Evolutionary conservation across 2,888 invertebrate genomes (phyloP).

Genomic region (Bhutanitis thaidina): DNA sequence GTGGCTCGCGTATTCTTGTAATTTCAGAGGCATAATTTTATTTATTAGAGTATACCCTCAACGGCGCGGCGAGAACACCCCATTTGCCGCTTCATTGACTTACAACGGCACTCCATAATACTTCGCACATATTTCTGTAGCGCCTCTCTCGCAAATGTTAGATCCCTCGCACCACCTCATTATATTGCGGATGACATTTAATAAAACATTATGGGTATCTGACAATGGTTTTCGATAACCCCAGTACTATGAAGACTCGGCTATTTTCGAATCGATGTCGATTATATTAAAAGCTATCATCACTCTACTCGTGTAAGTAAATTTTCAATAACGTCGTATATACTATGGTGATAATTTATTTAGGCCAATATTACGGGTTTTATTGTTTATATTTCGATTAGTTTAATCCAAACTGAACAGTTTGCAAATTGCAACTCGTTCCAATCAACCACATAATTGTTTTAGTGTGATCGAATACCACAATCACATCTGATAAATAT

Average conservation of each 20-base stretch:
- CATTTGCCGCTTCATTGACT: constrained; percentile 80
- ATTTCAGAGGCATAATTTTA: constrained; percentile 79
- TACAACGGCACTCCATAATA: constrained; percentile 79
- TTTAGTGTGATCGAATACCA: constrained; percentile 46
- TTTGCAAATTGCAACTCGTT: constrained; percentile 57
- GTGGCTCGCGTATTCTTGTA: constrained; percentile 74
- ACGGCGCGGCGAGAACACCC: constrained; percentile 68
- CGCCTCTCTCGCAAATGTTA: constrained; percentile 63
- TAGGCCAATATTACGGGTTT: constrained; percentile 18
- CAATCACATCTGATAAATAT: constrained; percentile 43
- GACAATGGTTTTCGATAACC: constrained; percentile 67
- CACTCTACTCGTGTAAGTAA: constrained; percentile 1
- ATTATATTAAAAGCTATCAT: neutral
- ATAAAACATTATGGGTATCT: constrained; percentile 75
- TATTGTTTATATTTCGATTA: constrained; percentile 12
- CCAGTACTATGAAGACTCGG: constrained; percentile 25
- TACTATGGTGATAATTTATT: constrained; percentile 9
- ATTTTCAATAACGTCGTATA: neutral
- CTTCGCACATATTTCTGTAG: constrained; percentile 79
- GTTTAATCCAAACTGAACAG: constrained; percentile 11
- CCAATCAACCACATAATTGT: constrained; percentile 59
- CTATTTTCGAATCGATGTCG: constrained; percentile 7
- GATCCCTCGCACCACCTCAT: constrained; percentile 77
- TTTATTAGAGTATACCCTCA: constrained; percentile 76
- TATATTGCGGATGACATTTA: constrained; percentile 78